Percentiles rank a stretch among this genome's conserved stretches.
phyloP scores from a whole-genome alignment of 2,888 invertebrate genomes.

The Timandra comae region DNA sequence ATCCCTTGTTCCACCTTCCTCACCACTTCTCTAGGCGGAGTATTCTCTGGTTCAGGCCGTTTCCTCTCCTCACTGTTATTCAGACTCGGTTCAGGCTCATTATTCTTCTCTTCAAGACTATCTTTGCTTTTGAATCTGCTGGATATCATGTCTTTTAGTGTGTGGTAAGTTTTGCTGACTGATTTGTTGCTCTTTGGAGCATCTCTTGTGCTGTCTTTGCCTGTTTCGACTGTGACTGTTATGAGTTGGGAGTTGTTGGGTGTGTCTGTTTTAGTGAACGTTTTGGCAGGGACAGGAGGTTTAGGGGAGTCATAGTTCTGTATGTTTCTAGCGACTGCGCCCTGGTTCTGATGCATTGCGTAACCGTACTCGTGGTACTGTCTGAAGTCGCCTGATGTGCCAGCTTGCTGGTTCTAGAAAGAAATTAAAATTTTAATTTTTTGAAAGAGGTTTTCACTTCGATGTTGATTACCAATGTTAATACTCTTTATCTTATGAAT shows the following conservation, averaged over 20 bases:
- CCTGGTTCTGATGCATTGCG: constrained; percentile 62
- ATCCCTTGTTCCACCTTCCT: constrained; percentile 78
- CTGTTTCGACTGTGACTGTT: constrained; percentile 78
- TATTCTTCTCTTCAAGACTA: constrained; percentile 71
- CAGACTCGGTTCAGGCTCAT: constrained; percentile 70
- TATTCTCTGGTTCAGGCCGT: constrained; percentile 58
- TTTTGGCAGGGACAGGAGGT: constrained; percentile 71
- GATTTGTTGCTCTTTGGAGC: constrained; percentile 78
- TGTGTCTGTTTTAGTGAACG: constrained; percentile 52
- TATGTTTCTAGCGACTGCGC: constrained; percentile 49
- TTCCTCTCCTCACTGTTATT: constrained; percentile 80
- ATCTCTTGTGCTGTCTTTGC: constrained; percentile 75
- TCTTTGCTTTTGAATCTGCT: constrained; percentile 84
- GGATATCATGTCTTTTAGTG: constrained; percentile 89
- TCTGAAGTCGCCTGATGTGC: constrained; percentile 67
- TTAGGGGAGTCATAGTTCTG: constrained; percentile 66
- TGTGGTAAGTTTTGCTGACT: constrained; percentile 88
- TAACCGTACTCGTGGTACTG: constrained; percentile 76
- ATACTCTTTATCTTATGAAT: no score
- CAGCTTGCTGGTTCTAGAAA: constrained; percentile 70
- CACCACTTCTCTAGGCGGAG: constrained; percentile 57
- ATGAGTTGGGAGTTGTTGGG: constrained; percentile 70
- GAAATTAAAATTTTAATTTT: no score
- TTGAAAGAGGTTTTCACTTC: no score
- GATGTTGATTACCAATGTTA: no score